These are phyloP conservation scores for Noctua comes DNA, from an alignment of 2,888 invertebrate species.

Conservation along the genomic window DNA sequence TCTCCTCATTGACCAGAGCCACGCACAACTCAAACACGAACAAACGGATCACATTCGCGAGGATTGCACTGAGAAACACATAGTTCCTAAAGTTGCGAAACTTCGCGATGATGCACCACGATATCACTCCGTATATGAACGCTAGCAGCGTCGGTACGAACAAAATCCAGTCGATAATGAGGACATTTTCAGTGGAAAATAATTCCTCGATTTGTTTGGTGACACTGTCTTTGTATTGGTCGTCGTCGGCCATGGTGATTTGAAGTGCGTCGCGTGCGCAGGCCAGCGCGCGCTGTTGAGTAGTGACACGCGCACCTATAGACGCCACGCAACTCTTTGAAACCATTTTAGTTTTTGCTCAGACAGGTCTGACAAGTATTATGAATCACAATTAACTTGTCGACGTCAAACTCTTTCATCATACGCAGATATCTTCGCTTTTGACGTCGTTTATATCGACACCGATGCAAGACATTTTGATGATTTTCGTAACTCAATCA, in stretches of 20 bases:
- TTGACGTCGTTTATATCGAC: neutral
- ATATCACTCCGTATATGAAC: slow-evolving; percentile 23
- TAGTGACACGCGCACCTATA: neutral
- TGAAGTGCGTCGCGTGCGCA: neutral
- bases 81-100: slow-evolving; percentile 35
- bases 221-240: slow-evolving; percentile 3
- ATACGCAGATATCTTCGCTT: neutral
- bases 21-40: neutral
- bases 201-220: slow-evolving; percentile 7
- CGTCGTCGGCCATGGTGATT: neutral
- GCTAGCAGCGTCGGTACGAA: neutral
- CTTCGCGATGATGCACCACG: slow-evolving; percentile 32
- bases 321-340: neutral
- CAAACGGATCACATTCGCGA: neutral
- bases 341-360: neutral
- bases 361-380: neutral
- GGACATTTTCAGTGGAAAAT: slow-evolving; percentile 15
- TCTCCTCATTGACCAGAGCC: neutral
- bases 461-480: neutral
- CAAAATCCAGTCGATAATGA: neutral
- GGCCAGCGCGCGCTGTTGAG: neutral
- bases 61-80: slow-evolving; percentile 34
- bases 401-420: neutral
- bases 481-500: neutral
- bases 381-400: neutral